Evolutionary conservation across 2,113 vertebrate genomes (phyloP).

Genomic region (Verasper variegatus): DNA sequence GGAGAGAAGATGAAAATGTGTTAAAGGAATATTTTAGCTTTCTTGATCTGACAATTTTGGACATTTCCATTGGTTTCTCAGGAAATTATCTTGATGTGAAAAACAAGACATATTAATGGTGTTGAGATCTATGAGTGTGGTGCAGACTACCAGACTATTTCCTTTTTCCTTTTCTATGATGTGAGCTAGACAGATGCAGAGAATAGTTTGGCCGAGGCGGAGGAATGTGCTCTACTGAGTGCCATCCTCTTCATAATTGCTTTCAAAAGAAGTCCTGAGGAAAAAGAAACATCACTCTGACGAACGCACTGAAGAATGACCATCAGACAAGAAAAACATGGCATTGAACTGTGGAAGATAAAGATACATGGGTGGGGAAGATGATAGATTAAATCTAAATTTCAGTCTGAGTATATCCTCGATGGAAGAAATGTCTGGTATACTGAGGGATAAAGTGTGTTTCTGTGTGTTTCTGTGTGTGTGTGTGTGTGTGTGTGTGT

Average conservation of each 20-base stretch:
- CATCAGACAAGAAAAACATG: not conserved
- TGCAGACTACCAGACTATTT: not conserved
- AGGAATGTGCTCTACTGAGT: not conserved
- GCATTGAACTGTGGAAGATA: not conserved
- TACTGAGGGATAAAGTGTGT: not conserved
- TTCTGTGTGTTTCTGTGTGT: no score
- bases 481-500: constrained; percentile 27
- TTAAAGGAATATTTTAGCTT: no score
- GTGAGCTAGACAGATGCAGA: not conserved
- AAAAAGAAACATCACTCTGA: not conserved
- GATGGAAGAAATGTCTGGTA: not conserved
- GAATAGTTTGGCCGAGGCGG: not conserved
- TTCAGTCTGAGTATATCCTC: not conserved
- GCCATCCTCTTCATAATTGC: not conserved
- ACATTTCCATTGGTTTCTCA: not conserved
- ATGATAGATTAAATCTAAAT: not conserved
- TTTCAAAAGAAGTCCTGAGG: constrained; percentile 2
- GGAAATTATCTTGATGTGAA: not conserved
- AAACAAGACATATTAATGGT: not conserved
- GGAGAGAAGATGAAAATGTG: no score
- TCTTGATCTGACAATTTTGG: no score
- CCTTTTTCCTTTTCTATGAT: not conserved
- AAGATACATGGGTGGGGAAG: not conserved
- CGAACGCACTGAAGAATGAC: not conserved
- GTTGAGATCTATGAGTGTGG: not conserved